phyloP scores from a whole-genome alignment of 37 sponge, comb jelly and placozoan genomes.

The Beroe forskalii region DNA sequence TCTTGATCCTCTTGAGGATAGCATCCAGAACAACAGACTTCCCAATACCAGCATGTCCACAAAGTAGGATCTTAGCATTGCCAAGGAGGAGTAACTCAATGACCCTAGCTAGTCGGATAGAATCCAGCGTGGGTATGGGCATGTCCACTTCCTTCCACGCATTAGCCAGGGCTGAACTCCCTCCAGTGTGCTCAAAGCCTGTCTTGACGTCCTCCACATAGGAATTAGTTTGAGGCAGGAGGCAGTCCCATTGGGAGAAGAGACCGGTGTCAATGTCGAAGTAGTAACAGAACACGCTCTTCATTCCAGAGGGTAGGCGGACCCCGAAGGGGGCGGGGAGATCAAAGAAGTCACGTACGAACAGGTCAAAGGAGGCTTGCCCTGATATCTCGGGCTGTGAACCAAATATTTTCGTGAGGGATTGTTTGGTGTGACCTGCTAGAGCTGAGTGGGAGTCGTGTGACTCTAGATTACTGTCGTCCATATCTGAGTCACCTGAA shows the following conservation, averaged over 20 bases:
- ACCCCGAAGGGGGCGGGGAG: constrained; percentile 36
- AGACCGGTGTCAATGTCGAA: constrained; percentile 71
- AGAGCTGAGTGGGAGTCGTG: constrained; percentile 18
- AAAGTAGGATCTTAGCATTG: constrained; percentile 42
- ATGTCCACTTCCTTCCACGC: constrained; percentile 2
- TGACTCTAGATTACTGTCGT: constrained; percentile 4
- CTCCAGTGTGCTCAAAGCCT: constrained; percentile 37
- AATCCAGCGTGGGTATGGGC: constrained; percentile 49
- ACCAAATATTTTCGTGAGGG: constrained; percentile 46
- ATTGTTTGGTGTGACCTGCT: constrained; percentile 41
- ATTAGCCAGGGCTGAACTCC: constrained; percentile 46
- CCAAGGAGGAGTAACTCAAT: constrained; percentile 45
- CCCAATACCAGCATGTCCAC: constrained; percentile 58
- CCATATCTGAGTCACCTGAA: constrained; percentile 45
- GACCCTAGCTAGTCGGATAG: constrained; percentile 17
- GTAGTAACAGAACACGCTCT: constrained; percentile 79
- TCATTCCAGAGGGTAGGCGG: constrained; percentile 66
- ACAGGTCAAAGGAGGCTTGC: constrained; percentile 71
- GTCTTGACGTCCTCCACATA: constrained; percentile 62
- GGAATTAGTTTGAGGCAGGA: constrained; percentile 63
- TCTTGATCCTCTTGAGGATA: constrained; percentile 48
- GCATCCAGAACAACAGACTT: constrained; percentile 64
- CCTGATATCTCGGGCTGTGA: constrained; percentile 41
- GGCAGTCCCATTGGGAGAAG: constrained; percentile 70
- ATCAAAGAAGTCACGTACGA: constrained; percentile 74